Evolutionary conservation across 2,888 invertebrate species (phyloP).

Genomic region (Andrena praecox): DNA sequence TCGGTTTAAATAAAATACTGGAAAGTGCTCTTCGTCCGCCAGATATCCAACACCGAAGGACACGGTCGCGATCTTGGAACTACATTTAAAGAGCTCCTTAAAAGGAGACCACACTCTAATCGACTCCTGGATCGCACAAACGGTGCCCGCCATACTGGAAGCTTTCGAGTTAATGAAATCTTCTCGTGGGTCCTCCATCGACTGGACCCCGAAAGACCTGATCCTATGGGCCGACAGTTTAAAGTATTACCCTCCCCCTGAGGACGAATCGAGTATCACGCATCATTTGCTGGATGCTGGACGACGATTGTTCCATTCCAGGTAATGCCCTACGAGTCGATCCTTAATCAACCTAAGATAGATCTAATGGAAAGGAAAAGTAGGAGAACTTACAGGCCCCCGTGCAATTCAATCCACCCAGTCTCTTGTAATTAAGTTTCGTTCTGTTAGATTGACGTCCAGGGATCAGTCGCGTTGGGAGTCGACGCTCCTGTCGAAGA

Average conservation of each 20-base stretch:
- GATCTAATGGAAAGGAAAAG: no score
- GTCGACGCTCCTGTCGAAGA: conserved; percentile 71
- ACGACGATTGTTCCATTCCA: conserved; percentile 75
- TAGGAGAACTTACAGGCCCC: no score
- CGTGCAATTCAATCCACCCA: no score
- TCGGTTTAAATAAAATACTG: no score
- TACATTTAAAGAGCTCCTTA: conserved; percentile 76
- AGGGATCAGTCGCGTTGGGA: conserved; percentile 77
- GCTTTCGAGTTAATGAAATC: conserved; percentile 70
- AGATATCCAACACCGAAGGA: conserved; percentile 77
- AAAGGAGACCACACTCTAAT: conserved; percentile 65
- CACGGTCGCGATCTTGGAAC: conserved; percentile 75
- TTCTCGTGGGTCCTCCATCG: conserved; percentile 56
- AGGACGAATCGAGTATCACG: conserved; percentile 72
- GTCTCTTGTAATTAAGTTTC: neutral
- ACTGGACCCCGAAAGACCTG: conserved; percentile 79
- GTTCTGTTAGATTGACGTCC: conserved; percentile 61
- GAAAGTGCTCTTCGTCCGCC: neutral
- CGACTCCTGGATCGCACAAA: conserved; percentile 77
- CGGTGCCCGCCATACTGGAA: conserved; percentile 75
- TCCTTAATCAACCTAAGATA: no score
- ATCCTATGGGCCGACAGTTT: conserved; percentile 78
- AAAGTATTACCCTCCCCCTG: conserved; percentile 76
- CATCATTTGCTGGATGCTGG: conserved; percentile 77
- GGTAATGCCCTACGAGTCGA: conserved; percentile 56